Evolutionary conservation across 2,888 invertebrate species (phyloP), one percentile per base, ranked within the genome.

Genomic region (Thumatha senex): DNA sequence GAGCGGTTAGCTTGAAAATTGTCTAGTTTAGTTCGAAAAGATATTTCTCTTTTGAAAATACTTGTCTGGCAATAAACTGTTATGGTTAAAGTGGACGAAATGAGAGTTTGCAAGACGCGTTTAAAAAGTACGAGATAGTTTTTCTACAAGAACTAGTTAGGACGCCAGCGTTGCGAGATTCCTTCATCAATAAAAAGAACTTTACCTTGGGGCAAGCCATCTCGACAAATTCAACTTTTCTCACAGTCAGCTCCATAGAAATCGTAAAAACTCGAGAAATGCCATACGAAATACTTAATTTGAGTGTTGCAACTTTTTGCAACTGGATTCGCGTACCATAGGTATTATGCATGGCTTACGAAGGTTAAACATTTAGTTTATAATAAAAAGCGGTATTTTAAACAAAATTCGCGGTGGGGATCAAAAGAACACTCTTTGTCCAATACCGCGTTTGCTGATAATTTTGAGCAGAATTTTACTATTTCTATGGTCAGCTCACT

Each of bases 71-170:
- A 77, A 82, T 84, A 85, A 84, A 84, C 78, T 77, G 80, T 80
- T 80, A 76, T 80, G 84, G 81, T 84, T 83, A 84, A 79, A 76
- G 77, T 75, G 57, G 68, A 62, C 72, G 75, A 81, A 84, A 84
- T 78, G 79, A 75, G 76, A 58, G 71, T 63, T 68, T 63, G 67
- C 58, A 58, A 70, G 70, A 58, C 63, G 61, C 67, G 66, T 68
- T 66, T 75, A 50, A 58, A 63, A 68, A 70, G 67, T 69, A 57
- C n/a, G 62, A 64, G 62, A 70, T 75, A 76, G 81, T 82, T 84
- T 80, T 82, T 80, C 31, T 31, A 10, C 80, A 24, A 73, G 83
- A 85, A 80, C 82, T 82, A 75, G 82, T 82, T 84, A 80, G 72
- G 76, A 68, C 64, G 69, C 63, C 61, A 69, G 51, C 55, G 48